phyloP scores from a whole-genome alignment of 2,888 invertebrate genomes.

The Flexamia atlantica region DNA sequence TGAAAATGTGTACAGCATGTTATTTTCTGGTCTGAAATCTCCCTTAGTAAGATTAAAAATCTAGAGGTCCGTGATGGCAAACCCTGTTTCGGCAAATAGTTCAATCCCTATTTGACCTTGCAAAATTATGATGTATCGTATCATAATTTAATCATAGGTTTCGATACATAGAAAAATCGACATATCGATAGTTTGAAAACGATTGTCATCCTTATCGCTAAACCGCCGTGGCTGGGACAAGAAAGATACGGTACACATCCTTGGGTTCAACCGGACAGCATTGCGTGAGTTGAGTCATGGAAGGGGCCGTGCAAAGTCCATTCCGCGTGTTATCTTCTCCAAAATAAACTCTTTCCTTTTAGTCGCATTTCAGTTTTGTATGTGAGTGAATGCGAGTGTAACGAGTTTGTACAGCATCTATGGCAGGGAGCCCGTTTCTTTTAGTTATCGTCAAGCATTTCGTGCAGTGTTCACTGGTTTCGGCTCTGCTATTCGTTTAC shows the following conservation, averaged over 20 bases:
- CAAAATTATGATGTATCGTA: too few relatives aligned
- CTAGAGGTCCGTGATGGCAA: too few relatives aligned
- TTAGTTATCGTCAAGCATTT: neutral
- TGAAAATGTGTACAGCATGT: too few relatives aligned
- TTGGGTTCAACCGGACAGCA: constrained; percentile 36
- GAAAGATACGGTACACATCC: constrained; percentile 1
- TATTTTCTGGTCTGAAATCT: too few relatives aligned
- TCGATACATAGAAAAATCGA: too few relatives aligned
- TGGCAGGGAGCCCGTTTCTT: neutral
- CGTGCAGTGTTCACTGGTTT: neutral
- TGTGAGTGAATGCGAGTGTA: neutral
- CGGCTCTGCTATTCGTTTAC: neutral
- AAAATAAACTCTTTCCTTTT: neutral
- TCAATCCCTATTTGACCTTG: too few relatives aligned
- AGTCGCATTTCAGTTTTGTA: neutral
- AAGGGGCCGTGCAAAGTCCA: neutral
- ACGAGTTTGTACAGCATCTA: neutral
- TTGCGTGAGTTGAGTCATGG: constrained; percentile 14
- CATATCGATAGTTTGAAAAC: too few relatives aligned
- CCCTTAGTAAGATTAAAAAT: too few relatives aligned
- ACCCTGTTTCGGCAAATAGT: too few relatives aligned
- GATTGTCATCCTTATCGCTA: too few relatives aligned
- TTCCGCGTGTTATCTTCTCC: neutral
- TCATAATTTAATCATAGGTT: too few relatives aligned
- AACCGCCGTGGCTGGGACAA: neutral